Base-by-base conservation (phyloP, 2,113 vertebrate species). In the Microcebus tavaratra region DNA sequence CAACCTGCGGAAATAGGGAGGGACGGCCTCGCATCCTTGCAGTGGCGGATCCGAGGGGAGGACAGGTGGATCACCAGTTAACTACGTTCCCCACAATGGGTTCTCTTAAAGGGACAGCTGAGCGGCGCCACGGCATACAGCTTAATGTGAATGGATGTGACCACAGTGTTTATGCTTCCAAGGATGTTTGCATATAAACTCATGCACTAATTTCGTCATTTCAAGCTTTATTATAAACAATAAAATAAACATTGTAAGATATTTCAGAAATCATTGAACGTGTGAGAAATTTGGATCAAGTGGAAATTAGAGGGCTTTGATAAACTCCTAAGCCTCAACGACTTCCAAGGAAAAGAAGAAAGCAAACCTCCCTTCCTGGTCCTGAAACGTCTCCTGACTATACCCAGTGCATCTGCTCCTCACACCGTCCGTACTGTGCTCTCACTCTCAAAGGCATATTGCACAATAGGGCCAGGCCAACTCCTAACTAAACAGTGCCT, bases 201-300 rank as follows among this genome's bases (percentile, higher is more conserved):
- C n/a, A 61, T n/a, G 48, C 10, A 67, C 65, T 86, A 1, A 63
- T 80, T 68, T 23, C 39, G 48, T 15, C 34, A 63, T 90, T 67
- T 73, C 70, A 76, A 70, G 11, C 36, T 94, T 95, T 45, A 65
- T 53, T 39, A 27, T 5, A 92, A 94, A 89, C 29, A 34, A 81
- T 42, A 31, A 80, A 48, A 59, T 68, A 84, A 81, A 72, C 48
- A 48, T 36, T 53, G 25, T 59, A 92, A 75, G 20, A 10, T 67
- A 88, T 81, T 80, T 95, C 72, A 76, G 83, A 95, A 88, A 36
- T 50, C 39, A 68, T 14, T 84, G 39, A 85, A 53, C 9, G 27
- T 15, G 9, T 72, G 80, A 95, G 67, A 78, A 59, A 55, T 59
- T 29, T 72, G 53, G 0, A 70, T 29, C 70, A 82, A 93, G 15